phyloP scores from a whole-genome alignment of 2,888 invertebrate genomes.

The Ochropleura plecta region DNA sequence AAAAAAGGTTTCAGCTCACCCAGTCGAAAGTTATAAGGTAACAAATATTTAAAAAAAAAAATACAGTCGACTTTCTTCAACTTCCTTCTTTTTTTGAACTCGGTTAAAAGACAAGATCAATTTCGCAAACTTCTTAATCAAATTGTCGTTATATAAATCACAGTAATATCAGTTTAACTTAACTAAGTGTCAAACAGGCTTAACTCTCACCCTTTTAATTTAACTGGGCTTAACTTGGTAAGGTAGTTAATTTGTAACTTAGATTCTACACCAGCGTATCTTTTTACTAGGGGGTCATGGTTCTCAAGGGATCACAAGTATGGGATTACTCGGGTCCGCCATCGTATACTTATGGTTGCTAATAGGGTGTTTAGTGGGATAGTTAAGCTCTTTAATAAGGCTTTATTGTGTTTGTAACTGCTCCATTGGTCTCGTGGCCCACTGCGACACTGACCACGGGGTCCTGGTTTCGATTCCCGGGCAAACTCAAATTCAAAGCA shows the following conservation, averaged over 20 bases:
- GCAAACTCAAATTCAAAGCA: no score
- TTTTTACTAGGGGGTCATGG: constrained; percentile 2
- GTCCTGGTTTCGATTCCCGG: no score
- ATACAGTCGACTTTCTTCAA: no score
- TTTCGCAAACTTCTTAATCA: neutral
- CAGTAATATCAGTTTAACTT: neutral
- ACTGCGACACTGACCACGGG: no score
- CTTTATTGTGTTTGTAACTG: neutral
- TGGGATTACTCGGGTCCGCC: constrained; percentile 33
- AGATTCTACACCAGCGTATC: constrained; percentile 13
- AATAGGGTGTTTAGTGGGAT: neutral
- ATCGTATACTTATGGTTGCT: neutral
- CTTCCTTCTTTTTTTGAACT: no score
- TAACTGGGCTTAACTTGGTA: neutral
- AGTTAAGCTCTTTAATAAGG: constrained; percentile 6
- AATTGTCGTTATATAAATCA: neutral
- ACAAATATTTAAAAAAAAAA: no score
- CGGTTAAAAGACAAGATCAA: neutral
- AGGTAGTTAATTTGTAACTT: constrained; percentile 32
- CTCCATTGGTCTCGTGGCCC: no score
- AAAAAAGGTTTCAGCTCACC: no score
- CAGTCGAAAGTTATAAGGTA: no score
- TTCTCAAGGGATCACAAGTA: constrained; percentile 10
- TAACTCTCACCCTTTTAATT: constrained; percentile 9
- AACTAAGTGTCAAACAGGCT: neutral